A percentile compares a stretch with the other conserved stretches of the same genome.
Evolutionary conservation across 2,888 invertebrate species (phyloP).

Genomic region (Criorhina ranunculi): DNA sequence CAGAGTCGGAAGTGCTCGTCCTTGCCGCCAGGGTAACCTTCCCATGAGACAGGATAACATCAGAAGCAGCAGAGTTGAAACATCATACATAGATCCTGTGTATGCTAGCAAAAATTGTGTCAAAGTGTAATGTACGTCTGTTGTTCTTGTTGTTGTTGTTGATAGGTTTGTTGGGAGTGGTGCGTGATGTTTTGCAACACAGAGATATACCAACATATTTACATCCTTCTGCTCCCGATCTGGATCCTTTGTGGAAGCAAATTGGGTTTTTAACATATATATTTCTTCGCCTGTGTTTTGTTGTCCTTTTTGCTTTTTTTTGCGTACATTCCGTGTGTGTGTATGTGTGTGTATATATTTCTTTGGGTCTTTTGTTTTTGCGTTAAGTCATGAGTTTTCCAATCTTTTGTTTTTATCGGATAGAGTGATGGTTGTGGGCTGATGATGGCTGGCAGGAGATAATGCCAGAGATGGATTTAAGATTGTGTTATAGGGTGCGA

Average conservation of each 20-base stretch:
- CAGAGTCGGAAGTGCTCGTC: slow-evolving; percentile 32
- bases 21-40: slow-evolving; percentile 56
- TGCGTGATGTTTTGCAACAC: slow-evolving; percentile 50
- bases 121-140: slow-evolving; percentile 70
- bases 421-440: not conserved
- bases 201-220: not conserved
- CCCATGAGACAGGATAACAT: slow-evolving; percentile 45
- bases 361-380: slow-evolving; percentile 35
- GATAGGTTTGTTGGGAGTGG: slow-evolving; percentile 16
- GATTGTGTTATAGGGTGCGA: slow-evolving; percentile 29
- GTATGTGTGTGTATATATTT: no score
- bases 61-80: slow-evolving; percentile 42
- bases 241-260: slow-evolving; percentile 63
- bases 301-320: slow-evolving; percentile 4
- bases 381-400: slow-evolving; percentile 47
- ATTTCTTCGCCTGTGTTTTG: not conserved
- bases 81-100: slow-evolving; percentile 37
- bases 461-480: slow-evolving; percentile 45
- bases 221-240: slow-evolving; percentile 56
- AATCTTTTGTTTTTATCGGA: slow-evolving; percentile 41
- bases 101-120: slow-evolving; percentile 51
- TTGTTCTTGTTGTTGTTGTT: slow-evolving; percentile 38
- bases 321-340: no score
- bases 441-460: slow-evolving; percentile 37
- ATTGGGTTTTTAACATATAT: slow-evolving; percentile 55